Conservation (phyloP, 2,888 invertebrate genomes). For the Ctena decussata region DNA sequence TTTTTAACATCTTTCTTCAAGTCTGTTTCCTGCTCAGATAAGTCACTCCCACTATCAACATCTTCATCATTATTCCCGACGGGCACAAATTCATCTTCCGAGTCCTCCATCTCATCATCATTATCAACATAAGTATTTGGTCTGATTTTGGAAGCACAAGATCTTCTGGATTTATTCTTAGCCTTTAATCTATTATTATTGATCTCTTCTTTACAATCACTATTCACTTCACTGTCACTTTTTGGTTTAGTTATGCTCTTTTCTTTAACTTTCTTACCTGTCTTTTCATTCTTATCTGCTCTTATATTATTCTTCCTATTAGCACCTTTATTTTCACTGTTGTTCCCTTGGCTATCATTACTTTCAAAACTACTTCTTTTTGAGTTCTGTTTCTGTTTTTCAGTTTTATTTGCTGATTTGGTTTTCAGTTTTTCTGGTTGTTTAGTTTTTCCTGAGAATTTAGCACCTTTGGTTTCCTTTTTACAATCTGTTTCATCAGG, state of each 20-base stretch:
- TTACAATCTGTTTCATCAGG: neutral
- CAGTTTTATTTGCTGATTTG: neutral
- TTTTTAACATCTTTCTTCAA: neutral
- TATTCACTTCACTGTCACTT: slow-evolving; percentile 70
- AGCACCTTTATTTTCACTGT: neutral
- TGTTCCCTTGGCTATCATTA: neutral
- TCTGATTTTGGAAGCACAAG: slow-evolving; percentile 54
- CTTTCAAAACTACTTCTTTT: neutral
- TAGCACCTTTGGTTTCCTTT: neutral
- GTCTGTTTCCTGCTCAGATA: neutral
- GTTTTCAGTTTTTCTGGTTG: neutral
- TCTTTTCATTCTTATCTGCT: slow-evolving; percentile 60
- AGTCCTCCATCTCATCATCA: slow-evolving; percentile 57
- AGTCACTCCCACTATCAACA: slow-evolving; percentile 87
- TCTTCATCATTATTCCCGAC: slow-evolving; percentile 53
- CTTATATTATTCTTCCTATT: neutral
- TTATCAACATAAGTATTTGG: slow-evolving; percentile 59
- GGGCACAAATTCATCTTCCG: slow-evolving; percentile 57
- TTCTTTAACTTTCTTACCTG: slow-evolving; percentile 75
- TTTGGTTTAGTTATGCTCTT: slow-evolving; percentile 77
- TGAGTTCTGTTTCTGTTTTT: neutral
- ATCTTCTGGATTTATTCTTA: slow-evolving; percentile 23
- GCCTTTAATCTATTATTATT: neutral
- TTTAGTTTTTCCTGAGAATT: neutral
- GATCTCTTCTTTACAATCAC: neutral